phyloP scores from a whole-genome alignment of 2,888 invertebrate genomes.

The Ochlodes sylvanus region DNA sequence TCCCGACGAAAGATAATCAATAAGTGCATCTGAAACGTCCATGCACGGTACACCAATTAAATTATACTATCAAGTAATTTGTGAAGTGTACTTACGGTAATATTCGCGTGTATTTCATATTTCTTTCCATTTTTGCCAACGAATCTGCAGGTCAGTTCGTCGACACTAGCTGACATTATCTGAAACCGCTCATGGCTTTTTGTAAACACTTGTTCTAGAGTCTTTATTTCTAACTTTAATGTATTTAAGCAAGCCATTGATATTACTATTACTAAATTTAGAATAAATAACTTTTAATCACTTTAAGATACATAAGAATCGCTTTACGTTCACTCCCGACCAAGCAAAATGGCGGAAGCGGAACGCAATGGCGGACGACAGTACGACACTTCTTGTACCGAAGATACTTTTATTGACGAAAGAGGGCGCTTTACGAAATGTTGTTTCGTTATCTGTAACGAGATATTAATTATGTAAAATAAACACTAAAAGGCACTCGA shows the following conservation, averaged over 20 bases:
- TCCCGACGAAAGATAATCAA: conserved; percentile 78
- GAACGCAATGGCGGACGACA: conserved; percentile 80
- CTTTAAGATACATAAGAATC: conserved; percentile 79
- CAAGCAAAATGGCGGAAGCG: conserved; percentile 85
- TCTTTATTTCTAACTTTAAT: conserved; percentile 99
- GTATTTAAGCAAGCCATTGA: conserved; percentile 99
- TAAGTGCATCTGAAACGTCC: conserved; percentile 52
- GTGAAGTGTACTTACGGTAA: conserved; percentile 92
- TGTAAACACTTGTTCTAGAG: conserved; percentile 97
- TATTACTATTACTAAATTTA: conserved; percentile 77
- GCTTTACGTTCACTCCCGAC: conserved; percentile 78
- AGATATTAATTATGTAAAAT: no score
- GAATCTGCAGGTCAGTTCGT: conserved; percentile 99
- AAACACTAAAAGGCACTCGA: no score
- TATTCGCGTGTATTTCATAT: conserved; percentile 99
- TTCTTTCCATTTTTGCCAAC: conserved; percentile 97
- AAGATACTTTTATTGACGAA: conserved; percentile 49
- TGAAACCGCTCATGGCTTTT: conserved; percentile 99
- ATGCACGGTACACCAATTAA: conserved; percentile 36
- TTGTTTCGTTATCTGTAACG: conserved; percentile 27
- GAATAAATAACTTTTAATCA: conserved; percentile 72
- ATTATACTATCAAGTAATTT: conserved; percentile 2
- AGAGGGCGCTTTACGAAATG: conserved; percentile 62
- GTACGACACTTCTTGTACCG: conserved; percentile 57
- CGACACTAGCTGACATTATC: conserved; percentile 99